Conservation (phyloP, 2,797 vertebrate species). For the Peromyscus aztecus region DNA sequence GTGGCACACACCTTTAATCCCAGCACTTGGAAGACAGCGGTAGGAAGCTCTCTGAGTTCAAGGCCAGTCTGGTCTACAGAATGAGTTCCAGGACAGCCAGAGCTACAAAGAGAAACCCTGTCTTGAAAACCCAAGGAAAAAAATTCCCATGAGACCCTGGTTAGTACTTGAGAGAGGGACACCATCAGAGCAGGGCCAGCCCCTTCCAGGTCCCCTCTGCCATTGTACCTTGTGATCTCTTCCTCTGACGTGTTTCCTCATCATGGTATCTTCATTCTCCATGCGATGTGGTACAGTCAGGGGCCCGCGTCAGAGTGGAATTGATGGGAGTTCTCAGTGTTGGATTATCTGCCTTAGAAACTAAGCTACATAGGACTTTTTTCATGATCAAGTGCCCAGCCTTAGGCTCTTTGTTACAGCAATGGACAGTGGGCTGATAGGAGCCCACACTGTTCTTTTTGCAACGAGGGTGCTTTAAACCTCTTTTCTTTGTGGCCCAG, state of each 20-base stretch:
- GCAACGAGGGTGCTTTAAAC: not conserved
- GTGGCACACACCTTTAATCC: not conserved
- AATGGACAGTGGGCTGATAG: not conserved
- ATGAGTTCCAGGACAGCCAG: not conserved
- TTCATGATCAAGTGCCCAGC: not conserved
- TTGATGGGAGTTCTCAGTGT: not conserved
- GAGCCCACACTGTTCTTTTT: not conserved
- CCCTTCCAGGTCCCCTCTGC: not conserved
- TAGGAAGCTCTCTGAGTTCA: not conserved
- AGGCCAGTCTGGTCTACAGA: not conserved
- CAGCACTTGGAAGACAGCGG: not conserved
- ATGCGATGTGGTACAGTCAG: not conserved
- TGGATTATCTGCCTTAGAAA: not conserved
- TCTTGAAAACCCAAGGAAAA: not conserved
- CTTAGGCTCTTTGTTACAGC: not conserved
- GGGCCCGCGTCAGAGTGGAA: fast-evolving
- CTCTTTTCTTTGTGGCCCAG: no score
- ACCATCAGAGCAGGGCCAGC: not conserved
- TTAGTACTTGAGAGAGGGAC: not conserved
- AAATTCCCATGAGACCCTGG: not conserved
- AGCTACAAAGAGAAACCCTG: not conserved
- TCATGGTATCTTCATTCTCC: no score
- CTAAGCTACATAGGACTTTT: not conserved
- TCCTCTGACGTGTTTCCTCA: not conserved
- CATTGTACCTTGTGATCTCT: not conserved